phyloP scores from a whole-genome alignment of 2,797 vertebrate species.

The Gastrophryne carolinensis region DNA sequence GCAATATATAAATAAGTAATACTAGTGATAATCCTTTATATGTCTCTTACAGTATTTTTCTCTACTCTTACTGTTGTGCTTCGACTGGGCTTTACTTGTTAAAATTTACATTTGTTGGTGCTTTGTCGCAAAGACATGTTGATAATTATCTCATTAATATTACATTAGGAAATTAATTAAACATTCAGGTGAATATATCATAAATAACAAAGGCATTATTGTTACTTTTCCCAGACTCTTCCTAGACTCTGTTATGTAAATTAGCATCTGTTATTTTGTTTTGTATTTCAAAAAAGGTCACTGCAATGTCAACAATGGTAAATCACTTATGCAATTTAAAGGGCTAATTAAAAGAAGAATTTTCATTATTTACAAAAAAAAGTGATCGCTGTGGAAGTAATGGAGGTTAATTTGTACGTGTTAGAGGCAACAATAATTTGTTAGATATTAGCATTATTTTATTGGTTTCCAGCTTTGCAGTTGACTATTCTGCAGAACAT shows the following conservation, averaged over 20 bases:
- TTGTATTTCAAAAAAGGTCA: slow-evolving; percentile 36
- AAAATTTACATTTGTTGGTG: slow-evolving; percentile 61
- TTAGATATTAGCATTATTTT: too few species aligned
- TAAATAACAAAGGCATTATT: slow-evolving; percentile 74
- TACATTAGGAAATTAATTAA: slow-evolving; percentile 73
- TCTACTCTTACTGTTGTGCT: too few species aligned
- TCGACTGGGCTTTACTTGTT: slow-evolving; percentile 63
- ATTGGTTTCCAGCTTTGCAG: too few species aligned
- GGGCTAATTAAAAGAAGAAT: too few species aligned
- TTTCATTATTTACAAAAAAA: too few species aligned
- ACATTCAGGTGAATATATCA: slow-evolving; percentile 79
- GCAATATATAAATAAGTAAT: too few species aligned
- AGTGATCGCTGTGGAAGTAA: too few species aligned
- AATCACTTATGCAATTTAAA: slow-evolving; percentile 57
- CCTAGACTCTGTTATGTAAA: slow-evolving; percentile 71
- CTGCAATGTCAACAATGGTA: slow-evolving; percentile 43
- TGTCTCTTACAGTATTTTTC: too few species aligned
- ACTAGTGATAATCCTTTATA: too few species aligned
- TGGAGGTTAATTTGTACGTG: too few species aligned
- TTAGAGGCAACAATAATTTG: too few species aligned
- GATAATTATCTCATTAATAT: slow-evolving; percentile 76
- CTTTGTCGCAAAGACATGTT: slow-evolving; percentile 61
- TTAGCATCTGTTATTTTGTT: slow-evolving; percentile 69
- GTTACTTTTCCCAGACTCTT: slow-evolving; percentile 70
- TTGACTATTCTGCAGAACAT: too few species aligned